Evolutionary conservation across 2,888 invertebrate species (phyloP).

Genomic region (Diachrysia chrysitis): DNA sequence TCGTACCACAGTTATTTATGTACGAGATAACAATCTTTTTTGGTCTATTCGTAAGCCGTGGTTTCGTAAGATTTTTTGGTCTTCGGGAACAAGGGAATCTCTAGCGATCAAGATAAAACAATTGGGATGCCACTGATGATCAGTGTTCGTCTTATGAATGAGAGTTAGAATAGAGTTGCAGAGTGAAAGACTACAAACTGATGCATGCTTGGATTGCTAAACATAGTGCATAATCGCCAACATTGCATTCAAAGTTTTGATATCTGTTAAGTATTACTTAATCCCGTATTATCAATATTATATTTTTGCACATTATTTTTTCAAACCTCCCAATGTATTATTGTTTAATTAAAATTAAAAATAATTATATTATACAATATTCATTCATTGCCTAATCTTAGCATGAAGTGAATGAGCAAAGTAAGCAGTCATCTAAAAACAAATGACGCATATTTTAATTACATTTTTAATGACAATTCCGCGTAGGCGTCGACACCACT

Average conservation of each 20-base stretch:
- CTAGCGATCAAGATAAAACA: not conserved
- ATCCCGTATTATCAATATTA: not conserved
- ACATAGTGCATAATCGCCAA: no score
- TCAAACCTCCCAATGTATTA: not conserved
- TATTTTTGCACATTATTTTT: not conserved
- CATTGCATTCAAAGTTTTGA: no score
- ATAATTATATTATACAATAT: not conserved
- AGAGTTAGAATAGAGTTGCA: no score
- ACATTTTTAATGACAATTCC: not conserved
- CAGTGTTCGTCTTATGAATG: no score
- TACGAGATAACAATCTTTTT: constrained; percentile 15
- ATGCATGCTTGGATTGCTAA: no score
- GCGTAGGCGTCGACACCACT: constrained; percentile 25
- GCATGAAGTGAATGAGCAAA: not conserved
- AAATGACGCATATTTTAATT: constrained; percentile 1
- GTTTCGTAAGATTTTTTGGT: constrained; percentile 1
- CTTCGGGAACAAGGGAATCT: not conserved
- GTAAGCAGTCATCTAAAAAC: not conserved
- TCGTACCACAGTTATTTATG: constrained; percentile 41
- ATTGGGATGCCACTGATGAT: not conserved
- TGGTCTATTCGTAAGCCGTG: not conserved
- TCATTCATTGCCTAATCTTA: not conserved
- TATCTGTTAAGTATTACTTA: no score
- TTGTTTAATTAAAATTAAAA: no score
- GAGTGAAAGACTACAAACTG: no score